Base-by-base conservation (phyloP, 2,888 invertebrate species). In the Palloptera scutellata region DNA sequence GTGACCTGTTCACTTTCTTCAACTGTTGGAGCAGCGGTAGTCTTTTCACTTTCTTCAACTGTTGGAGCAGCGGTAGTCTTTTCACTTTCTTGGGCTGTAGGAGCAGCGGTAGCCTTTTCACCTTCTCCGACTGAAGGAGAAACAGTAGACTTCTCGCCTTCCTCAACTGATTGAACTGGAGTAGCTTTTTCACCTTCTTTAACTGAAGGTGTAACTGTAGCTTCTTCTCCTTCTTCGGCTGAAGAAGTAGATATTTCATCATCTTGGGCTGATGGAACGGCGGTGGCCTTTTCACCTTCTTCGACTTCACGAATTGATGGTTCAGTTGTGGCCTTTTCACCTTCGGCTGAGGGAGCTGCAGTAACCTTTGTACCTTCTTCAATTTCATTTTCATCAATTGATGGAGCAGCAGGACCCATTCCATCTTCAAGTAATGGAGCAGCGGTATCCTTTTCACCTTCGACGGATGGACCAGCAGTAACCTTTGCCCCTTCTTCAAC, bases 21-120 rank as follows among this genome's bases (percentile, higher is more conserved):
- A n/a, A n/a, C n/a, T n/a, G n/a, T n/a, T n/a, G n/a, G n/a, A n/a
- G n/a, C n/a, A n/a, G n/a, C n/a, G n/a, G n/a, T n/a, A n/a, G n/a
- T n/a, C n/a, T n/a, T n/a, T n/a, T n/a, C n/a, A n/a, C 57, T 13
- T 15, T 68, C 73, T 30, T 64, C 74, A 19, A 40, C 30, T 30
- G 41, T 9, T n/a, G 53, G 15, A 13, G 52, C 61, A 12, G 72
- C 66, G 13, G 60, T 40, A 20, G 11, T 17, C 43, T 58, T 12
- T 30, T 54, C 41, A 30, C 65, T 65, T 15, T 73, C 69, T 48
- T 66, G 66, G 8, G 42, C 0, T n/a, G 54, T 15, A 54, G 76
- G 63, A n/a, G 48, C 60, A 11, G 4, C 40, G 43, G 43, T 51
- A 42, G 40, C 30, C n/a, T 48, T 17, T 12, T n/a, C 13, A 42